These are phyloP conservation scores for Didymodactylos carnosus DNA, from an alignment of 2,888 invertebrate genomes.

Conservation along the genomic window DNA sequence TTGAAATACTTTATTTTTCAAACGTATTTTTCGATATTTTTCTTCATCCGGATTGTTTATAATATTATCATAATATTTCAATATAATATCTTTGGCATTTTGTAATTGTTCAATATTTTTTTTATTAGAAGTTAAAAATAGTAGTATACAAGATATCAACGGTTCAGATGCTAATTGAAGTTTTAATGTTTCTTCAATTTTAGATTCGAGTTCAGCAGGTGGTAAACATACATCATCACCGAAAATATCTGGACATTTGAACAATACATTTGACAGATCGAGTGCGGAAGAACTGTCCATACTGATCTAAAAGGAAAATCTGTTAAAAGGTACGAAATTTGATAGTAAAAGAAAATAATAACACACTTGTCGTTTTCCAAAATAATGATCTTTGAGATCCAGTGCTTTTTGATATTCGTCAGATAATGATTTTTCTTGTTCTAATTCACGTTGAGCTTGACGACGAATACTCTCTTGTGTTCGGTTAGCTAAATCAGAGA, in stretches of 20 bases:
- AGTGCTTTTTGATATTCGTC: not conserved
- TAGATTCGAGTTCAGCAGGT: slow-evolving; percentile 15
- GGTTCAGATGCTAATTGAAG: slow-evolving; percentile 5
- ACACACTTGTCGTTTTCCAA: not conserved
- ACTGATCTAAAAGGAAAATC: not conserved
- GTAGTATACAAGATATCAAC: not conserved
- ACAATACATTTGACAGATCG: slow-evolving; percentile 59
- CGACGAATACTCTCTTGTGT: not conserved
- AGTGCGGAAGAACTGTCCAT: slow-evolving; percentile 40
- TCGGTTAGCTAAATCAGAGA: not conserved
- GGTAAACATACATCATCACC: slow-evolving; percentile 49
- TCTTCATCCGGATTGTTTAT: slow-evolving; percentile 60
- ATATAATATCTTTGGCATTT: slow-evolving; percentile 60
- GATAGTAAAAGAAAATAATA: not conserved
- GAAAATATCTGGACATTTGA: slow-evolving; percentile 75
- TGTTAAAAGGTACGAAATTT: not conserved
- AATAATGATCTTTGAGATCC: slow-evolving; percentile 11
- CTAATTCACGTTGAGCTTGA: not conserved
- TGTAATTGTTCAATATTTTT: slow-evolving; percentile 43
- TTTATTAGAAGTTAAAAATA: slow-evolving; percentile 8
- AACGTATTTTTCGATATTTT: slow-evolving; percentile 70
- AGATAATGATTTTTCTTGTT: not conserved
- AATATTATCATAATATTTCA: slow-evolving; percentile 74
- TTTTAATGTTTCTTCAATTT: slow-evolving; percentile 6
- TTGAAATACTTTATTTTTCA: slow-evolving; percentile 57